Percentiles rank a stretch among this genome's conserved stretches.
Conservation (phyloP, 2,888 invertebrate genomes). For the Nephrotoma guestfalica region DNA sequence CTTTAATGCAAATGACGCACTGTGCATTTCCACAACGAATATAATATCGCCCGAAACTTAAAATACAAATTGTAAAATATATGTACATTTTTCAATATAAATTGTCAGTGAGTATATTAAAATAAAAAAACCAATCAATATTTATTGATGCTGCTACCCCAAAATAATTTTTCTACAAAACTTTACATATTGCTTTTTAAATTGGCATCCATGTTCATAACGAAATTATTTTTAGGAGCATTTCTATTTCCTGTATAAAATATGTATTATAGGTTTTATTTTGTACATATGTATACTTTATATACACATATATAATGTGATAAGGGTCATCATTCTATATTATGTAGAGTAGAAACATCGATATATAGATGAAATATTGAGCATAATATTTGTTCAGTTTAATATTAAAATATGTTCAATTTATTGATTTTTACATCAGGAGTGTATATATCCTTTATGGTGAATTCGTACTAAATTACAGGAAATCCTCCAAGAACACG, state of each 20-base stretch:
- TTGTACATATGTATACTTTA: not conserved
- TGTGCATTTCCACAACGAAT: no score
- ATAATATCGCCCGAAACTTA: no score
- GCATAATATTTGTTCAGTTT: not conserved
- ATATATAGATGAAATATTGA: not conserved
- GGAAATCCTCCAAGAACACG: no score
- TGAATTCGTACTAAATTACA: no score
- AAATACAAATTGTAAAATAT: no score
- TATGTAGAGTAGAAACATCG: not conserved
- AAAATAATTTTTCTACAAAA: not conserved
- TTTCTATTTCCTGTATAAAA: not conserved
- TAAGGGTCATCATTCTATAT: not conserved
- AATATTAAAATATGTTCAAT: not conserved
- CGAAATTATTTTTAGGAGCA: not conserved
- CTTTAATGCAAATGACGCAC: no score
- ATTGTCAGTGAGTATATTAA: not conserved
- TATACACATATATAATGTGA: not conserved
- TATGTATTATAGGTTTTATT: not conserved
- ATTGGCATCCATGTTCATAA: not conserved
- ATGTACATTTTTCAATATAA: not conserved
- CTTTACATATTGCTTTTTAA: not conserved
- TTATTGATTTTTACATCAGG: not conserved
- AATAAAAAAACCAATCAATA: not conserved
- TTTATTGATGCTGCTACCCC: not conserved
- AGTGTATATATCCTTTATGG: not conserved